Conservation (phyloP, 2,888 invertebrate genomes). For the Andrena trimmerana region DNA sequence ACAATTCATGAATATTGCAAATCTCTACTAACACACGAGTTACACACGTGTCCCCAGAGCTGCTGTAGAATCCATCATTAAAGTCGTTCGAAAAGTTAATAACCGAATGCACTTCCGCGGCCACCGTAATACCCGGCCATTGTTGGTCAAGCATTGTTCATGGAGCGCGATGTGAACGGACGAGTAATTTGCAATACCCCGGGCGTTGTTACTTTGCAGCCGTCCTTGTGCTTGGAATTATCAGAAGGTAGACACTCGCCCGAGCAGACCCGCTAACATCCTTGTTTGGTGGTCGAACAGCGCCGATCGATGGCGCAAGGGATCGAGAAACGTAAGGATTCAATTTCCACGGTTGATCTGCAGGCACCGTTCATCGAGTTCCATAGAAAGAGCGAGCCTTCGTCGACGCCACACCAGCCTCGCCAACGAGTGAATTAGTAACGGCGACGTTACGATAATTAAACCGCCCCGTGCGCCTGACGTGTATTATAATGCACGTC, state of each 20-base stretch:
- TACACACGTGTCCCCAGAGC: not conserved
- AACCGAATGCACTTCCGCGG: constrained; percentile 13
- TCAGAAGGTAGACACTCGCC: constrained; percentile 9
- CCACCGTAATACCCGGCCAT: constrained; percentile 5
- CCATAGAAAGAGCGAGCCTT: constrained; percentile 30
- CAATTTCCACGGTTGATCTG: constrained; percentile 57
- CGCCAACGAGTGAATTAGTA: constrained; percentile 13
- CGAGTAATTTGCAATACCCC: constrained; percentile 10
- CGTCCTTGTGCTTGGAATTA: constrained; percentile 1
- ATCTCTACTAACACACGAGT: not conserved
- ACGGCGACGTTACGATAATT: constrained; percentile 30
- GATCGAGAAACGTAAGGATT: constrained; percentile 36
- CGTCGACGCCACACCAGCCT: constrained; percentile 8
- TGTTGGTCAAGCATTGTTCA: constrained; percentile 26
- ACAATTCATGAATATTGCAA: not conserved
- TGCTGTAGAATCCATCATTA: constrained; percentile 13
- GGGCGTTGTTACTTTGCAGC: not conserved
- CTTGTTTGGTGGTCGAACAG: constrained; percentile 25
- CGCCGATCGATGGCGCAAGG: constrained; percentile 13
- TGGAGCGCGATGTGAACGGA: not conserved
- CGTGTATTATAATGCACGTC: constrained; percentile 28
- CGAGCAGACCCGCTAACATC: not conserved
- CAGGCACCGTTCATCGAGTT: constrained; percentile 25
- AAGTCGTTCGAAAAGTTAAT: constrained; percentile 40
- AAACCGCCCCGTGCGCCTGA: constrained; percentile 11